Conservation (phyloP, 2,797 vertebrate genomes). For the Lophius americanus region DNA sequence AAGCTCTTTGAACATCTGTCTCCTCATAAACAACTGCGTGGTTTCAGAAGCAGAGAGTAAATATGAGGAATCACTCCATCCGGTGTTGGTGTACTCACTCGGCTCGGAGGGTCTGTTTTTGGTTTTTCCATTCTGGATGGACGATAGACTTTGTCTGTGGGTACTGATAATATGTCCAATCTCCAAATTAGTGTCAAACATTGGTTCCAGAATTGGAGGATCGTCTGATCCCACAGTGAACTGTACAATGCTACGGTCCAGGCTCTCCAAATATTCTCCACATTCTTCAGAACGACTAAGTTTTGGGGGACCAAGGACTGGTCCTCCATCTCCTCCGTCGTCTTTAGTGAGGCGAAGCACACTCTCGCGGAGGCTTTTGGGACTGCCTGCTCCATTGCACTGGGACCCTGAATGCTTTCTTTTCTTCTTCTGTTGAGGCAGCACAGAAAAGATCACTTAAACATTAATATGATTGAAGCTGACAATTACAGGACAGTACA, state of each 20-base stretch:
- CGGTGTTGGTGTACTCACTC: constrained; percentile 69
- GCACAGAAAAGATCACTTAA: not conserved
- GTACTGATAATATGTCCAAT: not conserved
- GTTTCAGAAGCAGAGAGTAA: not conserved
- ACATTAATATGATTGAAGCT: not conserved
- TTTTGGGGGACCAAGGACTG: not conserved
- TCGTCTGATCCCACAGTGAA: constrained; percentile 62
- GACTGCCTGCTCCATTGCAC: constrained; percentile 51
- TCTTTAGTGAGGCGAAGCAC: constrained; percentile 67
- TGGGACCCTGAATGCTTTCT: not conserved
- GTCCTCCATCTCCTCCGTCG: constrained; percentile 25
- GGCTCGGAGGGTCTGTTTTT: constrained; percentile 52
- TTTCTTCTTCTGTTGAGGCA: constrained; percentile 57
- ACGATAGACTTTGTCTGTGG: not conserved
- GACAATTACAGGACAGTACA: not conserved
- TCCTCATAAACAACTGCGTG: not conserved
- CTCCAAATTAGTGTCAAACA: not conserved
- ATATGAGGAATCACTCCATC: not conserved
- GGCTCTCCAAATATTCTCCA: constrained; percentile 38
- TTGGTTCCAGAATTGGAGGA: constrained; percentile 22
- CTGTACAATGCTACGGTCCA: constrained; percentile 52
- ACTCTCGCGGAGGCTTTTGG: constrained; percentile 60
- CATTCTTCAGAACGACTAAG: constrained; percentile 11
- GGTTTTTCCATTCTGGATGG: constrained; percentile 19
- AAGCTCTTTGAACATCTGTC: not conserved